These are phyloP conservation scores for Gymnobelideus leadbeateri DNA, from an alignment of 2,113 vertebrate species.

Conservation along the genomic window DNA sequence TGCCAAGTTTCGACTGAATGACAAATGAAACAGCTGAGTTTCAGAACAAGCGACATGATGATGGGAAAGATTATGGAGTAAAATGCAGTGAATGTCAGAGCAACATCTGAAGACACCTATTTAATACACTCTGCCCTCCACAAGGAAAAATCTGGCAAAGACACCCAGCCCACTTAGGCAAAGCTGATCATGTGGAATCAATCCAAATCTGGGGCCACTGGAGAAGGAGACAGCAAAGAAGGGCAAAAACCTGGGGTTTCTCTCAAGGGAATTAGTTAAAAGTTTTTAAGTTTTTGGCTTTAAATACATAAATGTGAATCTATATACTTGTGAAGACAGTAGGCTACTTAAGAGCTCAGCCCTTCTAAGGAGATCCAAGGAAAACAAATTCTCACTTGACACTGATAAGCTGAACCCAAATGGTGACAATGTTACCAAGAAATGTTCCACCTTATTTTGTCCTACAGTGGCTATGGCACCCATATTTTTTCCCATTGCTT, in stretches of 20 bases:
- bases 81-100: neutral
- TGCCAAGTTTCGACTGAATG: slow-evolving; percentile 50
- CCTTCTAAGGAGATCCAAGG: neutral
- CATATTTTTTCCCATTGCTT: neutral
- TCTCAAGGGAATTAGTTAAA: neutral
- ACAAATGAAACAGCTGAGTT: slow-evolving; percentile 38
- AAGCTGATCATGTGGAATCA: neutral
- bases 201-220: neutral
- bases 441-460: neutral
- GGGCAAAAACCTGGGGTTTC: neutral
- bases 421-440: neutral
- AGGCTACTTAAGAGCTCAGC: slow-evolving; percentile 39
- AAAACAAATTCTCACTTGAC: neutral
- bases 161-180: neutral
- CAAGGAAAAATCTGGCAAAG: neutral
- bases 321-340: slow-evolving; percentile 13
- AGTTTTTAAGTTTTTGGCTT: slow-evolving; percentile 17
- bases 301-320: neutral
- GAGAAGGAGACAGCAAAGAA: slow-evolving; percentile 16
- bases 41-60: slow-evolving; percentile 49
- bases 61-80: slow-evolving; percentile 46
- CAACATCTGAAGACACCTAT: neutral
- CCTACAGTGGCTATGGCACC: neutral
- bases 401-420: neutral
- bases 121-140: neutral